Evolutionary conservation across 2,113 vertebrate genomes (phyloP).

Genomic region (Colistium nudipinnis): DNA sequence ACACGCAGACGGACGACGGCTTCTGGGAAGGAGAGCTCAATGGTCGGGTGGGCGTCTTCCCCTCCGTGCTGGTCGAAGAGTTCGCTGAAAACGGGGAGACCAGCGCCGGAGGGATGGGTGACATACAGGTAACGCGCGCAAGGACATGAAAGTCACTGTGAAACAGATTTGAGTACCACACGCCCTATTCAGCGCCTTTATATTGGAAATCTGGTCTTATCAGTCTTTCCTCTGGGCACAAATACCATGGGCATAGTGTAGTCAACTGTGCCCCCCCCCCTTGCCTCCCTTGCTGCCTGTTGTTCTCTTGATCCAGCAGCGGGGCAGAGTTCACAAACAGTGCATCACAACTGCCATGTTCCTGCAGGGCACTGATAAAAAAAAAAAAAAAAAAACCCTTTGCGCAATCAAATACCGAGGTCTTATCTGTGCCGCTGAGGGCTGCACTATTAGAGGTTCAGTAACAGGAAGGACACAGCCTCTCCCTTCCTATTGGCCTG

Average conservation of each 20-base stretch:
- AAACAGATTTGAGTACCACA: conserved; percentile 1
- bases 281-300: conserved; percentile 43
- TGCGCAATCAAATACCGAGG: conserved; percentile 51
- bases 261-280: conserved; percentile 14
- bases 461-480: conserved; percentile 73
- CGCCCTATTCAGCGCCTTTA: neutral
- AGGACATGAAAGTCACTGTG: neutral
- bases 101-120: conserved; percentile 60
- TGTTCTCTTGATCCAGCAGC: conserved; percentile 59
- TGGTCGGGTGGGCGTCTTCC: conserved; percentile 92
- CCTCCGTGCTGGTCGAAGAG: conserved; percentile 95
- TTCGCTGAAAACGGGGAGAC: conserved; percentile 90
- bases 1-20: conserved; percentile 96
- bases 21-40: conserved; percentile 99
- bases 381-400: no score
- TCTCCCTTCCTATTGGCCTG: conserved; percentile 68
- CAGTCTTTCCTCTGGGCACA: conserved; percentile 47
- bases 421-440: conserved; percentile 61
- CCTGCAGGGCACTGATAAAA: conserved; percentile 56
- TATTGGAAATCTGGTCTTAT: conserved; percentile 38
- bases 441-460: conserved; percentile 47
- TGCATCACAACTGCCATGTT: conserved; percentile 44
- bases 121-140: conserved; percentile 54
- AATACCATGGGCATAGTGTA: conserved; percentile 21
- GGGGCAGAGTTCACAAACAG: conserved; percentile 58